A percentile compares a stretch with the other conserved stretches of the same genome.
These are phyloP conservation scores for Lates calcarifer DNA, from an alignment of 2,113 vertebrate genomes.

Conservation along the genomic window DNA sequence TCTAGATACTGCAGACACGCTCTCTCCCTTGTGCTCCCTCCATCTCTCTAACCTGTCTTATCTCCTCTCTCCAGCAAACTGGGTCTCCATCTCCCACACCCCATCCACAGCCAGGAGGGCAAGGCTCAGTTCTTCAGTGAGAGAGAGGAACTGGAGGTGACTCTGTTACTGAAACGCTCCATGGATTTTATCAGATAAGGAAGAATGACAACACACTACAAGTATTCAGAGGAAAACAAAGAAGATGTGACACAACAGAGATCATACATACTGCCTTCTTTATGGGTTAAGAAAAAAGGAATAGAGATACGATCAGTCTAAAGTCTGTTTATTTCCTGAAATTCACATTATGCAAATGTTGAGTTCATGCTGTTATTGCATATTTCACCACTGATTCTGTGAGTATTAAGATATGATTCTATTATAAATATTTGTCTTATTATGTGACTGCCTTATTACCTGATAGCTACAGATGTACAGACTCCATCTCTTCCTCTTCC, in stretches of 20 bases:
- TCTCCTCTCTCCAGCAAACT: constrained; percentile 87
- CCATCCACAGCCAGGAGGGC: constrained; percentile 84
- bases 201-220: neutral
- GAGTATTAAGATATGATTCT: neutral
- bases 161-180: constrained; percentile 85
- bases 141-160: constrained; percentile 89
- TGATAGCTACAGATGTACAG: neutral
- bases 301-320: neutral
- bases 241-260: neutral
- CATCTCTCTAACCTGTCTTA: constrained; percentile 13
- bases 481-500: no score
- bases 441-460: neutral
- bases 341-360: neutral
- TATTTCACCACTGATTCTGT: neutral
- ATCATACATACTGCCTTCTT: neutral
- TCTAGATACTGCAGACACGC: neutral
- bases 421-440: neutral
- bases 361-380: neutral
- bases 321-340: neutral
- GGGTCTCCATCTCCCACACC: constrained; percentile 90
- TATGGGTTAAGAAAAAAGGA: neutral
- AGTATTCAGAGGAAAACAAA: neutral
- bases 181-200: constrained; percentile 83
- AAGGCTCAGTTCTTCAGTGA: constrained; percentile 89
- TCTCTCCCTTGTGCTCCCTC: neutral